phyloP scores from a whole-genome alignment of 2,113 vertebrate species.

The Sylvilagus bachmani region DNA sequence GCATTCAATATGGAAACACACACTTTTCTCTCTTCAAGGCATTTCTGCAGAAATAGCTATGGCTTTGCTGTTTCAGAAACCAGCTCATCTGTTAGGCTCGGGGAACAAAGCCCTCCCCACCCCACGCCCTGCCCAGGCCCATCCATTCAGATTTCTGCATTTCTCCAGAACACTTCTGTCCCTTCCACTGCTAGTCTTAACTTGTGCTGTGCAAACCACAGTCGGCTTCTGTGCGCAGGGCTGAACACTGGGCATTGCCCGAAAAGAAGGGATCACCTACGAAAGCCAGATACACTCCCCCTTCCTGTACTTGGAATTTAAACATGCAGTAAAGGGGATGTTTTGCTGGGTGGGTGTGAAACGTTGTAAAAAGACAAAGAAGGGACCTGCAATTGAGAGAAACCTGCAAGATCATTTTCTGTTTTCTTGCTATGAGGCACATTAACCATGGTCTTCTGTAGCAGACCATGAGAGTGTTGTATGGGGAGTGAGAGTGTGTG shows the following conservation, averaged over 20 bases:
- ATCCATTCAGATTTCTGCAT: not conserved
- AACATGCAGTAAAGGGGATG: not conserved
- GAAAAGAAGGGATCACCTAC: not conserved
- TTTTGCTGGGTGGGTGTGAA: not conserved
- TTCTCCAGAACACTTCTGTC: not conserved
- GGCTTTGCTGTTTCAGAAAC: slow-evolving; percentile 72
- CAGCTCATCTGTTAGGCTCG: slow-evolving; percentile 33
- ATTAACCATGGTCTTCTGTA: not conserved
- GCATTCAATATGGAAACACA: slow-evolving; percentile 84
- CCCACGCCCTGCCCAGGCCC: not conserved
- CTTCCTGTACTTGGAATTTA: not conserved
- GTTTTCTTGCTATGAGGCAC: not conserved
- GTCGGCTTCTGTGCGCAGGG: not conserved
- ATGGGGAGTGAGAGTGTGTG: not conserved
- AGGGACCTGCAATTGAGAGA: not conserved
- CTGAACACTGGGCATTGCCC: not conserved
- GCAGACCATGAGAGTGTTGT: not conserved
- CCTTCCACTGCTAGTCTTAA: not conserved
- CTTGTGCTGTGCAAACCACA: not conserved
- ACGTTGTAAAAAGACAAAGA: not conserved
- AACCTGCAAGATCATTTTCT: not conserved
- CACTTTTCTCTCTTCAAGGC: slow-evolving; percentile 67
- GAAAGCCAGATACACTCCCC: not conserved
- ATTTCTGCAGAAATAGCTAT: slow-evolving; percentile 57
- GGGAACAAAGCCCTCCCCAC: not conserved